phyloP scores from a whole-genome alignment of 2,888 invertebrate species.

The Neocrepidodera transversa region DNA sequence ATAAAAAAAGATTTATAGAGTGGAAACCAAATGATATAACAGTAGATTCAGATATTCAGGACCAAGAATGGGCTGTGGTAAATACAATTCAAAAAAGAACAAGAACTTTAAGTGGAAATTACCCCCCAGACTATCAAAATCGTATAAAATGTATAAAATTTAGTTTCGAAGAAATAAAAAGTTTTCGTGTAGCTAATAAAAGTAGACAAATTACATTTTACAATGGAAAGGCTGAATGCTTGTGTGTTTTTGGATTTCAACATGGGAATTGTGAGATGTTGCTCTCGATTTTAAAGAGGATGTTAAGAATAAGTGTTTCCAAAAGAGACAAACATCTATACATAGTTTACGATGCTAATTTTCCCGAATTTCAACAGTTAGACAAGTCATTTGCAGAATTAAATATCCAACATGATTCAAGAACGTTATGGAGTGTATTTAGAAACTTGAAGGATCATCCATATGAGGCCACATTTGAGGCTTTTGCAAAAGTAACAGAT shows the following conservation, averaged over 20 bases:
- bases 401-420: constrained; percentile 78
- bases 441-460: constrained; percentile 72
- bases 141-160: constrained; percentile 65
- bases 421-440: constrained; percentile 71
- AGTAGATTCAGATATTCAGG: constrained; percentile 78
- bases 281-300: constrained; percentile 68
- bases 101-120: constrained; percentile 67
- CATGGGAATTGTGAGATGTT: constrained; percentile 85
- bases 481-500: constrained; percentile 86
- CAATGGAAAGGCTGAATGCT: constrained; percentile 74
- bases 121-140: constrained; percentile 57
- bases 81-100: constrained; percentile 75
- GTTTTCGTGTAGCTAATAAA: constrained; percentile 65
- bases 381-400: constrained; percentile 88
- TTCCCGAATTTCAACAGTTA: constrained; percentile 71
- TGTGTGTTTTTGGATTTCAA: constrained; percentile 86
- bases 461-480: constrained; percentile 82
- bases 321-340: constrained; percentile 75
- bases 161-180: constrained; percentile 69
- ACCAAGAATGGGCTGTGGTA: constrained; percentile 86
- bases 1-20: constrained; percentile 67
- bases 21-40: constrained; percentile 85
- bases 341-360: constrained; percentile 74
- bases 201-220: constrained; percentile 65
- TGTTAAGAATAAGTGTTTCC: constrained; percentile 71